Percentiles rank a stretch among this genome's conserved stretches.
Evolutionary conservation across 2,113 vertebrate species (phyloP).

Genomic region (Gopherus evgoodei): DNA sequence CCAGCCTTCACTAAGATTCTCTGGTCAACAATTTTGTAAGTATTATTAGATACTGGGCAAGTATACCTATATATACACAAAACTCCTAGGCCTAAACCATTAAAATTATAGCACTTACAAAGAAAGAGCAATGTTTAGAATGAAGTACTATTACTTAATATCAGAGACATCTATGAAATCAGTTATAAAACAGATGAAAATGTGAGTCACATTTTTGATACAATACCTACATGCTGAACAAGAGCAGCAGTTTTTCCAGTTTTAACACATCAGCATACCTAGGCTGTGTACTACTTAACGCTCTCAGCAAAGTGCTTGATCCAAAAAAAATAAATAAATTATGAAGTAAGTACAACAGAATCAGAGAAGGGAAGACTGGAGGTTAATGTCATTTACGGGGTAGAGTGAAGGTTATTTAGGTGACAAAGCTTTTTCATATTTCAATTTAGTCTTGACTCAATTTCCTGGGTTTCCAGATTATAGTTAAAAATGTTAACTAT

Average conservation of each 20-base stretch:
- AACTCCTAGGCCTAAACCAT: neutral
- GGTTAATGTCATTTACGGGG: neutral
- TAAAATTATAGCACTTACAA: neutral
- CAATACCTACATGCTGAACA: neutral
- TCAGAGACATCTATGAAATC: neutral
- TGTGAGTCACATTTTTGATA: neutral
- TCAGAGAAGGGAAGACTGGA: neutral
- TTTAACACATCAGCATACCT: neutral
- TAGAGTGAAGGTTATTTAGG: neutral
- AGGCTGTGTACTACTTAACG: neutral
- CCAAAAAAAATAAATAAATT: too few relatives aligned
- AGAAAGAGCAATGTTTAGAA: neutral
- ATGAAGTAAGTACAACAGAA: neutral
- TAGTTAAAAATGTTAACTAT: neutral
- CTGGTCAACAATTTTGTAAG: neutral
- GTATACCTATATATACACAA: neutral
- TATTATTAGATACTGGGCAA: neutral
- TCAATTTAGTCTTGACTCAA: neutral
- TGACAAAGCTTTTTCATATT: neutral
- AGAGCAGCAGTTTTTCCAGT: neutral
- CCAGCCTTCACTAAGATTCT: neutral
- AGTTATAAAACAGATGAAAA: neutral
- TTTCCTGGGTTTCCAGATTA: neutral
- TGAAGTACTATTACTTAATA: rapidly evolving
- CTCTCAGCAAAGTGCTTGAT: neutral